Evolutionary conservation across 2,888 invertebrate species (phyloP).

Genomic region (Mesorhabditis spiculigera): DNA sequence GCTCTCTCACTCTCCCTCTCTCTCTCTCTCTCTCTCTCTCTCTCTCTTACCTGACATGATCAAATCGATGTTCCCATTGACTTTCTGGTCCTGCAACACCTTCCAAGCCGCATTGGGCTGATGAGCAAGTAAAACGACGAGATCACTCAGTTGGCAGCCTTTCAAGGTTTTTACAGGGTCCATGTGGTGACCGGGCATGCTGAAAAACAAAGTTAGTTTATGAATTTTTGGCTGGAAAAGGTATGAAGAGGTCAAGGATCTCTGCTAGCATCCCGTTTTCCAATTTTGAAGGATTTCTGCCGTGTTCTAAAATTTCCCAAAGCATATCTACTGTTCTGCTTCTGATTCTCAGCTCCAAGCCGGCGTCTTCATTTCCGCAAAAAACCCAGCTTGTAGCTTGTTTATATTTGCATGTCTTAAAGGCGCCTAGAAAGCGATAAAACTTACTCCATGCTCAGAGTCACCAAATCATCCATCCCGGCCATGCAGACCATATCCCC

Average conservation of each 20-base stretch:
- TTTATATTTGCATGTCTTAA: too few relatives aligned
- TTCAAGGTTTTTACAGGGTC: conserved; percentile 57
- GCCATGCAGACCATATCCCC: conserved; percentile 58
- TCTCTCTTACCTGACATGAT: conserved; percentile 58
- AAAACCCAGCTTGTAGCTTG: too few relatives aligned
- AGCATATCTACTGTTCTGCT: too few relatives aligned
- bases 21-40: background rate
- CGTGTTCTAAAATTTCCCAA: too few relatives aligned
- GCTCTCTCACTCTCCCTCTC: background rate
- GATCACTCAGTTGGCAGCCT: conserved; percentile 48
- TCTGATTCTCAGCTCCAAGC: too few relatives aligned
- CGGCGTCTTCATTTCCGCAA: too few relatives aligned
- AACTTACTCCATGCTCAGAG: conserved; percentile 53
- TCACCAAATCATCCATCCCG: conserved; percentile 61
- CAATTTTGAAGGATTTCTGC: too few relatives aligned
- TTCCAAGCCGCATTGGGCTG: conserved; percentile 60
- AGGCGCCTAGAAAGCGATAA: too few relatives aligned
- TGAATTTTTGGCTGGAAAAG: too few relatives aligned
- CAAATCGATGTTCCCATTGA: conserved; percentile 54
- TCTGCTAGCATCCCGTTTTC: too few relatives aligned
- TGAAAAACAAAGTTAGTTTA: too few relatives aligned
- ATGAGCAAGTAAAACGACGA: conserved; percentile 60
- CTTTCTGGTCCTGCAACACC: conserved; percentile 53
- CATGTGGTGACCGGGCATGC: conserved; percentile 60
- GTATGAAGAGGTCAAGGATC: too few relatives aligned